Percentiles rank a stretch among this genome's conserved stretches.
phyloP scores from a whole-genome alignment of 1,140 invertebrate species.

The Atopsyche davidsoni region DNA sequence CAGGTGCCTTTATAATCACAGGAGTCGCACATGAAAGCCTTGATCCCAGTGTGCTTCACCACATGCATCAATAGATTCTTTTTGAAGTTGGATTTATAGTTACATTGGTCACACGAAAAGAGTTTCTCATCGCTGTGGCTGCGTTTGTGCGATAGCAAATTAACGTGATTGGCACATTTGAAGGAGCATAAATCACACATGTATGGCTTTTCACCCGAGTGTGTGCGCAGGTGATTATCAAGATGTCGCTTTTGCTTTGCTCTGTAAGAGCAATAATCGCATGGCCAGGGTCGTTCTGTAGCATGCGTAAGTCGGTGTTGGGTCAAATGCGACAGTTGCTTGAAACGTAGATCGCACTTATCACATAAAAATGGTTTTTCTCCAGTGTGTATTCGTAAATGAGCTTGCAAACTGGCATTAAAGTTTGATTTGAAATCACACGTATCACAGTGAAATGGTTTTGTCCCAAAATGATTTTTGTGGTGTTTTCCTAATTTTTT shows the following conservation, averaged over 20 bases:
- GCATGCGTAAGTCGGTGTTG: constrained; percentile 47
- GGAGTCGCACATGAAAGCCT: constrained; percentile 14
- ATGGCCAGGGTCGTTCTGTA: constrained; percentile 45
- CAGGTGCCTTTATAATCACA: constrained; percentile 23
- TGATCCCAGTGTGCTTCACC: constrained; percentile 19
- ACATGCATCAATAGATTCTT: constrained; percentile 21
- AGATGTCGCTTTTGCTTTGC: constrained; percentile 20
- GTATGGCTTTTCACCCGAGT: constrained; percentile 23
- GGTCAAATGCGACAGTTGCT: constrained; percentile 44
- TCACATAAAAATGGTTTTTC: constrained; percentile 25
- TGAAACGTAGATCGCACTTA: constrained; percentile 44
- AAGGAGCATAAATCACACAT: constrained; percentile 25
- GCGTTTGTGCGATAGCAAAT: constrained; percentile 18
- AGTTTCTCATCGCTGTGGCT: constrained; percentile 20
- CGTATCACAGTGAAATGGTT: constrained; percentile 36
- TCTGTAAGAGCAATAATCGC: constrained; percentile 23
- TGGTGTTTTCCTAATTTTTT: too few relatives aligned
- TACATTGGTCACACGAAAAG: constrained; percentile 20
- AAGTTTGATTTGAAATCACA: constrained; percentile 20
- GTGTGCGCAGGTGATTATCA: constrained; percentile 17
- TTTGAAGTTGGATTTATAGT: constrained; percentile 23
- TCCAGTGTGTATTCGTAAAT: constrained; percentile 30
- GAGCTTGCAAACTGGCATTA: constrained; percentile 12
- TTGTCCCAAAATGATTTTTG: constrained; percentile 7
- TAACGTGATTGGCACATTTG: constrained; percentile 15